Evolutionary conservation across 2,113 vertebrate species (phyloP), one percentile per base, ranked within the genome.

Genomic region (Mandrillus leucophaeus): DNA sequence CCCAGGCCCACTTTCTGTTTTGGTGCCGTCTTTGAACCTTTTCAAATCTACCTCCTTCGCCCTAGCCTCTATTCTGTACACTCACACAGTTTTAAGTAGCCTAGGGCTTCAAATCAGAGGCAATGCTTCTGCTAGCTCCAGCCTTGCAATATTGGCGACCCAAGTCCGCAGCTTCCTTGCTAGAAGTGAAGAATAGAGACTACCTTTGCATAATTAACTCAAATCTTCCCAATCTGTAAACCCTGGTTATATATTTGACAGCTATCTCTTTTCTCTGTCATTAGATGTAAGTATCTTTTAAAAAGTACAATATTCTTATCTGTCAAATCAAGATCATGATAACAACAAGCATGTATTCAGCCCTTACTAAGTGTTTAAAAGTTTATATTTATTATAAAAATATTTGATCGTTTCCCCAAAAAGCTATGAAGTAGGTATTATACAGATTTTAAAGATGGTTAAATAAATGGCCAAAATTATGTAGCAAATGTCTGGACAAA

Each of bases 321-420:
- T 94, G 27, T 25, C 80, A 66, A 52, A 52, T 35, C 22, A 22
- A 27, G 82, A 79, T 76, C 32, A 43, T 78, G 6, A 40, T 72
- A 61, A 40, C 45, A 66, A 3, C 20, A 66, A 23, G 5, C 11
- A 35, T 80, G 52, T 35, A 17, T 66, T 93, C 45, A 79, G 48
- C 8, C 30, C 70, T 78, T 76, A 45, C 40, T 52, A 3, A 57
- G 12, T 59, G 8, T 89, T 50, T 66, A 66, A 3, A 68, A 90
- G n/a, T 92, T 96, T 52, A 45, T 88, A 78, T 61, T 95, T 43
- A 61, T 84, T 89, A 80, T 20, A 1, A 81, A 68, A 88, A 27
- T 30, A n/a, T n/a, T 18, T 55, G 14, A 88, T 81, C 3, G 4
- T 11, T 30, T 9, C 35, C 8, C 6, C n/a, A 35, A 38, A 64